Evolutionary conservation across 2,888 invertebrate species (phyloP).

Genomic region (Trissolcus brochymenae): DNA sequence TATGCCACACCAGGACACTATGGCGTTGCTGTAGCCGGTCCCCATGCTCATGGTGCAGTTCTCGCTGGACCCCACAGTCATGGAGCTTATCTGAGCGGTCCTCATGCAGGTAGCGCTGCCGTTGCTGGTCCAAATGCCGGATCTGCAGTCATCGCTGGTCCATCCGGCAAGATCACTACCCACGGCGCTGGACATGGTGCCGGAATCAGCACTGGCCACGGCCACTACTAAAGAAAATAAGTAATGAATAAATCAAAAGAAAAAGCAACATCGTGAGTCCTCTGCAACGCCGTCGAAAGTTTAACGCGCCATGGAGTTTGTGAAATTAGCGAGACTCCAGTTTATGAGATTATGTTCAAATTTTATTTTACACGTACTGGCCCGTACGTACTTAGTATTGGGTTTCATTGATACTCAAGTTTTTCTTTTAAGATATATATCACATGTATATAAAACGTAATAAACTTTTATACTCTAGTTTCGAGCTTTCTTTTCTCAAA

Average conservation of each 20-base stretch:
- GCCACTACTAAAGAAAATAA: constrained; percentile 60
- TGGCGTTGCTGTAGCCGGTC: constrained; percentile 58
- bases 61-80: constrained; percentile 70
- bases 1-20: constrained; percentile 52
- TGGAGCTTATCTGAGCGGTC: constrained; percentile 70
- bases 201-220: constrained; percentile 68
- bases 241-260: constrained; percentile 7
- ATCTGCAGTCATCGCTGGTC: constrained; percentile 72
- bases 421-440: constrained; percentile 29
- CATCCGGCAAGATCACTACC: constrained; percentile 73
- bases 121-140: constrained; percentile 71
- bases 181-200: constrained; percentile 73
- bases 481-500: neutral
- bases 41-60: constrained; percentile 58
- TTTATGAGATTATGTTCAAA: constrained; percentile 2
- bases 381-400: constrained; percentile 28
- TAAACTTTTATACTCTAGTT: constrained; percentile 46
- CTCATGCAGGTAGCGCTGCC: constrained; percentile 70
- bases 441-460: constrained; percentile 56
- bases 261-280: constrained; percentile 30
- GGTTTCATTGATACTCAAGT: constrained; percentile 48
- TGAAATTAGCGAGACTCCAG: neutral
- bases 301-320: constrained; percentile 12
- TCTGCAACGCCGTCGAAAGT: constrained; percentile 36
- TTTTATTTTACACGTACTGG: constrained; percentile 38